These are phyloP conservation scores for Ornithoptera priamus DNA, from an alignment of 2,888 invertebrate genomes.

Conservation along the genomic window DNA sequence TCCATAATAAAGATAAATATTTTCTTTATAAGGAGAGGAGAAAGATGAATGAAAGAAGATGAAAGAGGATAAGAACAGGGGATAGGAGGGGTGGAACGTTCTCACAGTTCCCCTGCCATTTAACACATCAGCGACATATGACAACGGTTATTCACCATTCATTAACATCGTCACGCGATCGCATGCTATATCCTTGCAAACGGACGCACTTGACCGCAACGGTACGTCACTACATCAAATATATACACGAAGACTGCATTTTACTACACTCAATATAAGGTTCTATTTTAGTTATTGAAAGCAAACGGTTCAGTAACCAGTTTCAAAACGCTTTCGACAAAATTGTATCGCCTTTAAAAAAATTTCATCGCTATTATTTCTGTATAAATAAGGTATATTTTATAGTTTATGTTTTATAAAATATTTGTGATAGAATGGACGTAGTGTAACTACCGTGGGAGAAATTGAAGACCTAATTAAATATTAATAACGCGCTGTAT, in stretches of 20 bases:
- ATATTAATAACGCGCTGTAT: conserved; percentile 63
- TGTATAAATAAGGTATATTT: conserved; percentile 20
- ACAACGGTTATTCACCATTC: conserved; percentile 63
- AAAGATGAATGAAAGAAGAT: too few relatives aligned
- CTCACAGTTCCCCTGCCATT: conserved; percentile 43
- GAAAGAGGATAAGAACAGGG: too few relatives aligned
- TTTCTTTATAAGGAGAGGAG: too few relatives aligned
- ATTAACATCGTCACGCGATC: conserved; percentile 66
- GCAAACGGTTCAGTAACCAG: conserved; percentile 2
- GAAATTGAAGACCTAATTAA: conserved; percentile 64
- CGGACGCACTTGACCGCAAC: conserved; percentile 44
- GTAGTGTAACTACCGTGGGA: conserved; percentile 63
- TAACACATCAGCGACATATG: conserved; percentile 59
- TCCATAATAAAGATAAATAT: too few relatives aligned
- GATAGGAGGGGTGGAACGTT: conserved; percentile 8
- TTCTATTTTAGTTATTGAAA: background rate
- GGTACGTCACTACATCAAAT: conserved; percentile 16
- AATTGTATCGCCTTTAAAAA: conserved; percentile 23
- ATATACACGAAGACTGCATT: background rate
- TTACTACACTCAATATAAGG: background rate
- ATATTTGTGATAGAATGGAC: conserved; percentile 29
- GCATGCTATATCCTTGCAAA: conserved; percentile 64
- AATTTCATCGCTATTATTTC: conserved; percentile 29
- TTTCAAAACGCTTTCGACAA: conserved; percentile 23
- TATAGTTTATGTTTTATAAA: conserved; percentile 4